Base-by-base conservation (phyloP, 2,113 vertebrate genomes). In the Cephalopterus ornatus region DNA sequence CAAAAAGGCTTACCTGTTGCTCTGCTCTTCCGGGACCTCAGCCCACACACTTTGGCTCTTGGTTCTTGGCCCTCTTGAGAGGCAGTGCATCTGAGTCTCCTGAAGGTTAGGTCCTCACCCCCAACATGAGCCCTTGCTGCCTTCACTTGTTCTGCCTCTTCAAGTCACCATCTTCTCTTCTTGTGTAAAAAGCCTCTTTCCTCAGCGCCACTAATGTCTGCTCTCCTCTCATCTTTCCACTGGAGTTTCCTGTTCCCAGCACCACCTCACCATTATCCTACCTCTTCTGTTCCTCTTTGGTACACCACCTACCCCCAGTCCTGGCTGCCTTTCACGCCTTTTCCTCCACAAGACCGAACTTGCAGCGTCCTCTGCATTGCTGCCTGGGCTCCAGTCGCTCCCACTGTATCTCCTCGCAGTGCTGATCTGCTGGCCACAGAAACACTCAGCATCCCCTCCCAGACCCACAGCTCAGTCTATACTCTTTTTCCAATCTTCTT, bases 301-400 rank as follows among this genome's bases (percentile, higher is more conserved):
- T 80, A 46, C 28, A 37, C 0, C 0, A 50, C 56, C 16, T 5
- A 32, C 2, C 1, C 66, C 19, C 35, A 75, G 9, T 65, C 46
- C 27, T 42, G 44, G 11, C 24, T 66, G 59, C 46, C 39, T 82
- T 92, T 85, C 39, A 22, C 0, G 0, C 23, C 55, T 14, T 37
- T 80, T 32, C 55, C 46, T 87, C 65, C 74, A 46, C 28, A 11
- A 67, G 37, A 53, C 22, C 73, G n/a, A 76, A 78, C n/a, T 0
- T n/a, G n/a, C 1, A 85, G 33, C 33, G 55, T 19, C 27, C 41
- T 44, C 49, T 39, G 39, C 20, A 28, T 26, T 85, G 37, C 10
- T 42, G 22, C 46, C 20, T 53, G 55, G 20, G 12, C 23, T 94
- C 42, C 72, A 58, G 41, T 14, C 47, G 65, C 39, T 70, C 46